Evolutionary conservation across 2,113 vertebrate genomes (phyloP), one percentile per base, ranked within the genome.

Genomic region (Tetrao urogallus): DNA sequence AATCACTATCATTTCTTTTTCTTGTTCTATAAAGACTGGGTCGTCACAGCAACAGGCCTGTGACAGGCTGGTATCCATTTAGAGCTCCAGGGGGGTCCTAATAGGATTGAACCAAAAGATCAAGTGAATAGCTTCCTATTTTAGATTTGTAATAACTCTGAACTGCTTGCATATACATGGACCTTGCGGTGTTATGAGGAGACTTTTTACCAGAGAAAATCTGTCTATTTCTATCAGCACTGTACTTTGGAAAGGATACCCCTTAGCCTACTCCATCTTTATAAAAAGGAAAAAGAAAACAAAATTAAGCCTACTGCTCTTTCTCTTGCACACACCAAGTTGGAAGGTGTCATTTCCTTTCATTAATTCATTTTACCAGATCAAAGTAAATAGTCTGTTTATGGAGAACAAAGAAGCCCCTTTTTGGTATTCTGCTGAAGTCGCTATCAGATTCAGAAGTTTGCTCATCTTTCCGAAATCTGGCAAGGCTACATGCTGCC

Each of bases 371-470:
- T 97, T 97, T 98, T 98, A 97, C 97, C 97, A 98, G 98, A 98
- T 98, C 98, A 98, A 98, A 98, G 98, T 99, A 98, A 99, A 98
- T 98, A 98, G 97, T 98, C 98, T 98, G 96, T 98, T 99, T 98
- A 98, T 85, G 97, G 97, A 97, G 98, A 99, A 99, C 98, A 99
- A 99, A 99, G 98, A 97, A 95, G 36, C 17, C 84, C 96, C 96
- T 97, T 96, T 98, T 97, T 97, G 96, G 94, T 98, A 98, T 98
- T 98, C 97, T 86, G 95, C 60, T 80, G 90, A 97, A 96, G 97
- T 97, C 88, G 13, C 97, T 94, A 98, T 98, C 98, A 98, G 98
- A 98, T 98, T 98, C 98, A 97, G 98, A 98, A 97, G 98, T 98
- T 98, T 98, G 97, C 98, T 97, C 98, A 94, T 98, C 97, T 98